Base-by-base conservation (phyloP, 2,797 vertebrate species). In the Notoglanidium macrostoma region DNA sequence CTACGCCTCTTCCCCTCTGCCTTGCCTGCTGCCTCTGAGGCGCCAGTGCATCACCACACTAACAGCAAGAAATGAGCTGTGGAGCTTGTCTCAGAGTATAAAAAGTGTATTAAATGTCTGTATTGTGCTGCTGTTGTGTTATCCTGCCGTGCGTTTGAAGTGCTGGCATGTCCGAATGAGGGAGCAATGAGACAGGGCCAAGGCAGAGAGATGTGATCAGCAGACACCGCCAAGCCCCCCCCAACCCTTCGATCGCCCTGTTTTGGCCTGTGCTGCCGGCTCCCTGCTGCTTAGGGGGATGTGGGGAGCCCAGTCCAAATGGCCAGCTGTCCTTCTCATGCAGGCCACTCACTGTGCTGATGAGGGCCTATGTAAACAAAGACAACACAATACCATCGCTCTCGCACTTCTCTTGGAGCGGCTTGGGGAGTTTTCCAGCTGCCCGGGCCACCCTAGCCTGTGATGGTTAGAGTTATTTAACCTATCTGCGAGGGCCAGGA, bases 231-330 rank as follows among this genome's bases (percentile, higher is more conserved):
- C 46, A 32, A 8, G 5, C 10, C 91, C 87, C 91, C 44, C 44
- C 35, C 94, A 93, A 94, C 91, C 93, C 94, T 94, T 94, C 93
- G 93, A 87, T 89, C 88, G 83, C 85, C 86, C 86, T 67, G 85
- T 77, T 86, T 87, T 89, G 88, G 86, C 86, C 79, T 80, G 63
- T 83, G 63, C 74, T 89, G 79, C 83, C 9, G 79, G 86, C 89
- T 79, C 92, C 95, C 95, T 91, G 94, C 92, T 93, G 94, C 92
- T 95, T 84, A 87, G 32, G 87, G 87, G 91, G 94, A 93, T 93
- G 93, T 93, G 92, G 92, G 93, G 93, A 95, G 94, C 94, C 94
- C 85, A 95, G 96, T 96, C 96, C 95, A 94, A 96, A 97, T 97
- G 96, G 96, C 94, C 94, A 92, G 93, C 94, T 40, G 92, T 92